Evolutionary conservation across 2,888 invertebrate genomes (phyloP).

Genomic region (Chironomus tentans): DNA sequence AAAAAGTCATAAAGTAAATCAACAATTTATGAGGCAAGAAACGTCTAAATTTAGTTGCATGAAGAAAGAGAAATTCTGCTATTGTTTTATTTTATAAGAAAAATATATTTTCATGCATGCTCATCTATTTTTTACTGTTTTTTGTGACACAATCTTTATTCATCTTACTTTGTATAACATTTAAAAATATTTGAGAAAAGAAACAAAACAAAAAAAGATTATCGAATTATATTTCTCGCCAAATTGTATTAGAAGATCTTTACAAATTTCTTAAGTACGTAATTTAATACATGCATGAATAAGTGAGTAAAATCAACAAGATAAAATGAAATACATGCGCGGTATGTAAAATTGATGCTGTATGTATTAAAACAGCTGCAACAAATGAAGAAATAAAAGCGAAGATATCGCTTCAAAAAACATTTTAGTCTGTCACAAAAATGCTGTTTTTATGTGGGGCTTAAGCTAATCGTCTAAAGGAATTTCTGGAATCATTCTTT

Average conservation of each 20-base stretch:
- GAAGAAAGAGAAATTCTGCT: background rate
- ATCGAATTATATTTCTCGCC: too few species aligned
- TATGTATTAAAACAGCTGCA: background rate
- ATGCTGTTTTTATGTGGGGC: too few species aligned
- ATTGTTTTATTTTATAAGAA: background rate
- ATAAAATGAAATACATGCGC: background rate
- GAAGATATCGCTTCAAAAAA: background rate
- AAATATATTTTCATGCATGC: background rate
- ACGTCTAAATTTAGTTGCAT: slow-evolving; percentile 2
- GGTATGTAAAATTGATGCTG: too few species aligned
- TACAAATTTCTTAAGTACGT: background rate
- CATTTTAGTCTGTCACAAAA: background rate
- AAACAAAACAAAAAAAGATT: background rate
- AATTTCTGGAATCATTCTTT: background rate
- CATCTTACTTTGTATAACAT: background rate
- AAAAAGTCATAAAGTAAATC: slow-evolving; percentile 2
- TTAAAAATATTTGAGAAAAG: background rate
- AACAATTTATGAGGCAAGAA: background rate
- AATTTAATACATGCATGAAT: background rate
- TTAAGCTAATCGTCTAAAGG: background rate
- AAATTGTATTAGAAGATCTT: background rate
- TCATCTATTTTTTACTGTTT: background rate
- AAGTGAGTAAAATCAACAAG: background rate
- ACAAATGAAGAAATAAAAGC: background rate
- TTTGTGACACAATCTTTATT: too few species aligned